Evolutionary conservation across 1,140 invertebrate species (phyloP).

Genomic region (Trigoniulus corallinus): DNA sequence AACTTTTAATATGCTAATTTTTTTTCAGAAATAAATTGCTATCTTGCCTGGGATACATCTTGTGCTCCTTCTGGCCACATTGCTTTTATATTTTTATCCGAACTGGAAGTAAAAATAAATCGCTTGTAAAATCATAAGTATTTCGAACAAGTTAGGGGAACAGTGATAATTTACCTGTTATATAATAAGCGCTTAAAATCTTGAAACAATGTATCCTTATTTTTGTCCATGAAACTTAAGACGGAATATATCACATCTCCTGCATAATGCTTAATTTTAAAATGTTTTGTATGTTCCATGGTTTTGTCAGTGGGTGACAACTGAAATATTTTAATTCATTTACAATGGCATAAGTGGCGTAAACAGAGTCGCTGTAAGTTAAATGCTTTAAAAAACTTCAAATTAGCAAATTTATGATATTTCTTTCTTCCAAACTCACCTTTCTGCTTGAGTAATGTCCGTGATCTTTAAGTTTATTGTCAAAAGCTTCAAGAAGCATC

Average conservation of each 20-base stretch:
- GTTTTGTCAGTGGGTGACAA: conserved; percentile 27
- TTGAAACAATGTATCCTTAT: conserved; percentile 87
- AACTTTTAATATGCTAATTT: conserved; percentile 1
- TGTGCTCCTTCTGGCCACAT: conserved; percentile 94
- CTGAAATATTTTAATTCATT: conserved; percentile 13
- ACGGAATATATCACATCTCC: conserved; percentile 89
- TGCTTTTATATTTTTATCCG: conserved; percentile 38
- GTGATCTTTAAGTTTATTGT: conserved; percentile 68
- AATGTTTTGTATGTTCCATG: conserved; percentile 23
- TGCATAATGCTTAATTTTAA: conserved; percentile 61
- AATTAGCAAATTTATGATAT: neutral
- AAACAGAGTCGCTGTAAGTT: no score
- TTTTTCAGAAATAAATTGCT: neutral
- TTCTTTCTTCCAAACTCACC: conserved; percentile 17
- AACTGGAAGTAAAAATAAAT: conserved; percentile 12
- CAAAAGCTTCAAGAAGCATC: conserved; percentile 83
- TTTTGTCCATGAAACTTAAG: conserved; percentile 85
- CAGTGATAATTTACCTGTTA: conserved; percentile 29
- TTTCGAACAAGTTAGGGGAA: neutral
- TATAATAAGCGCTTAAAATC: conserved; percentile 85
- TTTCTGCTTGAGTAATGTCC: conserved; percentile 79
- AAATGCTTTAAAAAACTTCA: no score
- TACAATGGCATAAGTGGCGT: no score
- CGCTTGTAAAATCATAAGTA: neutral
- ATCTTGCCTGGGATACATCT: conserved; percentile 59